Evolutionary conservation across 2,797 vertebrate species (phyloP).

Genomic region (Merluccius polli): DNA sequence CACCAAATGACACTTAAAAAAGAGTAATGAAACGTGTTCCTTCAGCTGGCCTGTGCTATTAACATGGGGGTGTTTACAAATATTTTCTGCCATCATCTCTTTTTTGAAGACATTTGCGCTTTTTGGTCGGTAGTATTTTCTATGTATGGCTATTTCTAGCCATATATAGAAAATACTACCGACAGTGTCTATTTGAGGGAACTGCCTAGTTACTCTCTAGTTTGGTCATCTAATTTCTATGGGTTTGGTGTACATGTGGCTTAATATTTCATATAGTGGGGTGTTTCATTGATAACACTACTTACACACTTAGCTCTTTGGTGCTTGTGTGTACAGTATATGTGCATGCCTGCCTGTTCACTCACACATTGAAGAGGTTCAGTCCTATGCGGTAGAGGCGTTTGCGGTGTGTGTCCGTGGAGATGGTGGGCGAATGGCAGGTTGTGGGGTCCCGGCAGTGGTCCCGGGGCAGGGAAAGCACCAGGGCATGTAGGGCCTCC

Average conservation of each 20-base stretch:
- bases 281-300: background rate
- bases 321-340: background rate
- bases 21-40: background rate
- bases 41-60: background rate
- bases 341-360: constrained; percentile 38
- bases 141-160: too few relatives aligned
- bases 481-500: constrained; percentile 91
- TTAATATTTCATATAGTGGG: too few relatives aligned
- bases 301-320: background rate
- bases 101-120: background rate
- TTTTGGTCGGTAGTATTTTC: background rate
- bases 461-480: constrained; percentile 91
- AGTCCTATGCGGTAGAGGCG: constrained; percentile 96
- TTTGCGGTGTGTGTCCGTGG: constrained; percentile 96
- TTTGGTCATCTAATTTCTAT: too few relatives aligned
- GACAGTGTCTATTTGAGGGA: background rate
- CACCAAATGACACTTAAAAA: background rate
- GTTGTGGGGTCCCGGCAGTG: constrained; percentile 92
- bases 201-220: background rate
- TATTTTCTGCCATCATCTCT: background rate
- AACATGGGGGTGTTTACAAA: background rate
- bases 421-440: constrained; percentile 92
- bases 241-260: too few relatives aligned
- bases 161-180: too few relatives aligned
- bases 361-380: constrained; percentile 99